Conservation (phyloP, 2,113 vertebrate genomes). For the Picathartes gymnocephalus region DNA sequence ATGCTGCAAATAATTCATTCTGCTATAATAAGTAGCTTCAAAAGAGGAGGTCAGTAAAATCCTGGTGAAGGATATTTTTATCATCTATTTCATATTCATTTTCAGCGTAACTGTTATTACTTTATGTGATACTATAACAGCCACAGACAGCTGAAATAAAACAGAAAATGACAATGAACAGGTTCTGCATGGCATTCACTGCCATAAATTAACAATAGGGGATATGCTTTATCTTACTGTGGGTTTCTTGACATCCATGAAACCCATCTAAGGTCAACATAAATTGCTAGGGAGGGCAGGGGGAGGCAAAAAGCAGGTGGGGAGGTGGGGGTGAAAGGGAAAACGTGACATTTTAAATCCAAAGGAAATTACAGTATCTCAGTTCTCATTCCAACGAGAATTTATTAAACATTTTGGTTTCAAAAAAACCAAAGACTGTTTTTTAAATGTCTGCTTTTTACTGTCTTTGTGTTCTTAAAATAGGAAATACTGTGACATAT, state of each 20-base stretch:
- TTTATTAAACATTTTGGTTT: background rate
- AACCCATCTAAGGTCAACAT: background rate
- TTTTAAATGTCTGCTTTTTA: background rate
- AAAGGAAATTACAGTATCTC: background rate
- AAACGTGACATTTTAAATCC: background rate
- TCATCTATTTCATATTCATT: conserved; percentile 50
- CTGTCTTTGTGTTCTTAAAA: background rate
- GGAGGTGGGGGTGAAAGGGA: background rate
- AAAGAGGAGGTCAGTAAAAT: conserved; percentile 70
- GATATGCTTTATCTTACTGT: conserved; percentile 21
- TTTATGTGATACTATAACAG: conserved; percentile 45
- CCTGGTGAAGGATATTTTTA: conserved; percentile 44
- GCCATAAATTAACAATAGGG: conserved; percentile 39
- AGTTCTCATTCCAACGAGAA: background rate
- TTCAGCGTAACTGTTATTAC: conserved; percentile 48
- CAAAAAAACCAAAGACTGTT: background rate
- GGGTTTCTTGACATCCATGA: conserved; percentile 3
- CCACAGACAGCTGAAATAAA: conserved; percentile 35
- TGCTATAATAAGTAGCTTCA: conserved; percentile 61
- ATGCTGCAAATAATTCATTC: conserved; percentile 66
- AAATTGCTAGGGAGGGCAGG: background rate
- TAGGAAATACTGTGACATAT: background rate
- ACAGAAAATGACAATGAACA: conserved; percentile 50
- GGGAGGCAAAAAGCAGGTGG: background rate
- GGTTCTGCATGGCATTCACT: conserved; percentile 1